Percentiles rank a stretch among this genome's conserved stretches.
Evolutionary conservation across 2,113 vertebrate species (phyloP).

Genomic region (Arenaria interpres): DNA sequence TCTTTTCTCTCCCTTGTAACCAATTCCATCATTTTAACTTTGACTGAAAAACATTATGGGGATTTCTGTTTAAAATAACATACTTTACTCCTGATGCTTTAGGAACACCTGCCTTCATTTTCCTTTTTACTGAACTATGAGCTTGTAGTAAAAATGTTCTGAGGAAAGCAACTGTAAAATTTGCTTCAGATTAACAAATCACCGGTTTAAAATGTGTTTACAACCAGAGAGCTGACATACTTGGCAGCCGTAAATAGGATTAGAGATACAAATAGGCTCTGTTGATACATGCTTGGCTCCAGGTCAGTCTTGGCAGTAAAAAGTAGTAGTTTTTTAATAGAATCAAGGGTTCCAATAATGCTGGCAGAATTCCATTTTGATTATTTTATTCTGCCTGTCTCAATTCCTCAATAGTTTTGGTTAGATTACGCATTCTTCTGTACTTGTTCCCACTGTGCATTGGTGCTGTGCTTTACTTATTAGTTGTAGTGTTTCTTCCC

Average conservation of each 20-base stretch:
- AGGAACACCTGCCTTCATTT: background rate
- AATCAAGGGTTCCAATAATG: background rate
- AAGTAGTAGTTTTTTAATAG: background rate
- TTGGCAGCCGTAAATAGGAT: background rate
- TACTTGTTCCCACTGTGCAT: background rate
- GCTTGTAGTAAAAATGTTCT: background rate
- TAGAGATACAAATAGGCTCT: background rate
- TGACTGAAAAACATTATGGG: background rate
- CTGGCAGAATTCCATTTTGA: background rate
- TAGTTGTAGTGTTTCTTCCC: background rate
- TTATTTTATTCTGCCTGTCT: slow-evolving; percentile 13
- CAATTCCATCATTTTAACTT: background rate
- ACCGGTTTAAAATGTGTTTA: background rate
- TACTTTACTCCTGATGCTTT: background rate
- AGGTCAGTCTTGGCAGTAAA: slow-evolving; percentile 16
- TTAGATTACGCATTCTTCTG: background rate
- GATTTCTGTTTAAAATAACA: background rate
- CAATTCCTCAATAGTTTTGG: background rate
- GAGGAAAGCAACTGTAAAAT: background rate
- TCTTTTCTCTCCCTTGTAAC: background rate
- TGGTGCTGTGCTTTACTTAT: background rate
- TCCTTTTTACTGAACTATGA: background rate
- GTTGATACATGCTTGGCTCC: background rate
- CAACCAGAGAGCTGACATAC: background rate
- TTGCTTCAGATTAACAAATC: background rate